These are phyloP conservation scores for Aegotheles bennettii DNA, from an alignment of 2,113 vertebrate species.

Conservation along the genomic window DNA sequence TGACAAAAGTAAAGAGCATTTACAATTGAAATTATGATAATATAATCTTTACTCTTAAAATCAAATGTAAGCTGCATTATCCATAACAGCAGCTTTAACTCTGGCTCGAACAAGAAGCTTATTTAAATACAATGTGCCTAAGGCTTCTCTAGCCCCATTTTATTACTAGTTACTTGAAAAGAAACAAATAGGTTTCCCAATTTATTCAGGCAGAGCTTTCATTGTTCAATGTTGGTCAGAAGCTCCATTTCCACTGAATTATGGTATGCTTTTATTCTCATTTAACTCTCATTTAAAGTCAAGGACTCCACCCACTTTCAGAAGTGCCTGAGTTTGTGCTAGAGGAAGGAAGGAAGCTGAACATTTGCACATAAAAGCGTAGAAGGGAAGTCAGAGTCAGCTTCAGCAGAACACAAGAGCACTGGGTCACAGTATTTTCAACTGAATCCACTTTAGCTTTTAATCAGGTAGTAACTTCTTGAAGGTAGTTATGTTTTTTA, in stretches of 20 bases:
- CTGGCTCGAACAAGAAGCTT: constrained; percentile 1
- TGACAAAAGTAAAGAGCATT: constrained; percentile 25
- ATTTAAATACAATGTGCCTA: constrained; percentile 23
- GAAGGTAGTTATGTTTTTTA: neutral
- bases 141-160: neutral
- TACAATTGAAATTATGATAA: constrained; percentile 53
- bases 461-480: neutral
- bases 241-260: neutral
- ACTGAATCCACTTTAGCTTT: neutral
- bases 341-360: neutral
- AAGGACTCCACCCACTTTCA: neutral
- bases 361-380: neutral
- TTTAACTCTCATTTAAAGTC: neutral
- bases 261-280: neutral
- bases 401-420: neutral
- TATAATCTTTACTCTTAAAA: constrained; percentile 36
- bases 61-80: constrained; percentile 4
- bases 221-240: neutral
- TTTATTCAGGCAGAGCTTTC: neutral
- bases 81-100: constrained; percentile 9
- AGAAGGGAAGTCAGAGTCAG: neutral
- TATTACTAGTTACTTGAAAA: neutral
- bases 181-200: constrained; percentile 22
- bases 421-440: neutral
- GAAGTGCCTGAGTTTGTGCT: neutral